phyloP scores from a whole-genome alignment of 2,888 invertebrate genomes.

The Cryptus viduatorius region DNA sequence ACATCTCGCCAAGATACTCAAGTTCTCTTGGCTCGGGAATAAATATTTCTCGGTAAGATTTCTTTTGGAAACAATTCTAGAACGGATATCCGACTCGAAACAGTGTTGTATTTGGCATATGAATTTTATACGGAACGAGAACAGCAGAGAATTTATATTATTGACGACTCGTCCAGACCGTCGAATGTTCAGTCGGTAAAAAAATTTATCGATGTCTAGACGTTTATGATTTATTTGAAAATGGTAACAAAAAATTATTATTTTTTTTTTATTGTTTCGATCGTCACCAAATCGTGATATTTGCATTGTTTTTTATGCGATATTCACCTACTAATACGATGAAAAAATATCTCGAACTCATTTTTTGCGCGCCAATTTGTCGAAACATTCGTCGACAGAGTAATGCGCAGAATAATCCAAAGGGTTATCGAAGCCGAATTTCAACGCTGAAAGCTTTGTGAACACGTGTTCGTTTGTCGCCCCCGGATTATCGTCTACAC shows the following conservation, averaged over 20 bases:
- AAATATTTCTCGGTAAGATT: conserved; percentile 3
- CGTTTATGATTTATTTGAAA: no score
- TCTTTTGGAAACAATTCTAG: not conserved
- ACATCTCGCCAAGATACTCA: conserved; percentile 37
- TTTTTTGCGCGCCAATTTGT: no score
- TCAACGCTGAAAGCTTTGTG: not conserved
- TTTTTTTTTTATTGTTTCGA: not conserved
- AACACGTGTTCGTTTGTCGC: not conserved
- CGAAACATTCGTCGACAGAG: no score
- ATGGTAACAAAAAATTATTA: not conserved
- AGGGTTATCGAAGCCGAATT: not conserved
- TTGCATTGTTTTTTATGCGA: no score
- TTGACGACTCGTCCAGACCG: conserved; percentile 30
- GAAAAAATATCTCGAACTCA: no score
- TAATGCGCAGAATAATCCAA: no score
- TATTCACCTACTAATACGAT: no score
- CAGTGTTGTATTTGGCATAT: conserved; percentile 46
- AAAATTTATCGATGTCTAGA: not conserved
- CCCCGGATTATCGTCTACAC: not conserved
- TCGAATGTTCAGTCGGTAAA: not conserved
- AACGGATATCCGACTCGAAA: not conserved
- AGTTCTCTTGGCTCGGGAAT: conserved; percentile 33
- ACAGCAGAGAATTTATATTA: not conserved
- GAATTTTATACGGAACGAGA: not conserved
- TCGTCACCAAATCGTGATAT: not conserved